Evolutionary conservation across 1,140 invertebrate genomes (phyloP).

Genomic region (Octopus sinensis): DNA sequence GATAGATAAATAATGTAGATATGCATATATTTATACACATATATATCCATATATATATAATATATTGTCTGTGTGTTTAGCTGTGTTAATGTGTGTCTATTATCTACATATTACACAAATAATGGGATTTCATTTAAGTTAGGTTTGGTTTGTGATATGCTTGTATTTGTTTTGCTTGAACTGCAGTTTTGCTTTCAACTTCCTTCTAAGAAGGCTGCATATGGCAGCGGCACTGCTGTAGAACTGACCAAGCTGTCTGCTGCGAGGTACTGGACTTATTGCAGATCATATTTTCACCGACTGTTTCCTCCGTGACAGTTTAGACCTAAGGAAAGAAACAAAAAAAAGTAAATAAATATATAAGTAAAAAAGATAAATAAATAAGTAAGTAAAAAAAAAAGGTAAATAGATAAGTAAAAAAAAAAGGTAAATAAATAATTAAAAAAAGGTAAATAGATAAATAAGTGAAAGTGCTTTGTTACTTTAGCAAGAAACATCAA

Average conservation of each 20-base stretch:
- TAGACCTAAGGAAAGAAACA: conserved; percentile 36
- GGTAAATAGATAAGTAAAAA: too few species aligned
- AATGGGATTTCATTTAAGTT: neutral
- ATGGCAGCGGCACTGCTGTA: neutral
- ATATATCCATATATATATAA: conserved; percentile 4
- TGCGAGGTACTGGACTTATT: neutral
- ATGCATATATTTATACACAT: neutral
- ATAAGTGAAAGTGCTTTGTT: too few species aligned
- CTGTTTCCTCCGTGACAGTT: conserved; percentile 42
- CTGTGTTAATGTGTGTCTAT: neutral
- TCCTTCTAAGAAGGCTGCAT: neutral
- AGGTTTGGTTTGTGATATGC: neutral
- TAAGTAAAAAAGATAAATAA: too few species aligned
- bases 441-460: too few species aligned
- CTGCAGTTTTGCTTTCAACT: neutral
- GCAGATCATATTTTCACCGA: conserved; percentile 32
- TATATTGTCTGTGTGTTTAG: neutral
- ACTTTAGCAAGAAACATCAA: too few species aligned
- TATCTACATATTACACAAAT: neutral
- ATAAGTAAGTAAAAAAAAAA: too few species aligned
- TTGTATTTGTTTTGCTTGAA: neutral
- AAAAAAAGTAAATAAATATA: neutral
- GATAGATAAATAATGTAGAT: too few species aligned
- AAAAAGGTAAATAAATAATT: too few species aligned
- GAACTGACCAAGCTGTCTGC: neutral